Evolutionary conservation across 2,113 vertebrate species (phyloP).

Genomic region (Hypanus sabinus): DNA sequence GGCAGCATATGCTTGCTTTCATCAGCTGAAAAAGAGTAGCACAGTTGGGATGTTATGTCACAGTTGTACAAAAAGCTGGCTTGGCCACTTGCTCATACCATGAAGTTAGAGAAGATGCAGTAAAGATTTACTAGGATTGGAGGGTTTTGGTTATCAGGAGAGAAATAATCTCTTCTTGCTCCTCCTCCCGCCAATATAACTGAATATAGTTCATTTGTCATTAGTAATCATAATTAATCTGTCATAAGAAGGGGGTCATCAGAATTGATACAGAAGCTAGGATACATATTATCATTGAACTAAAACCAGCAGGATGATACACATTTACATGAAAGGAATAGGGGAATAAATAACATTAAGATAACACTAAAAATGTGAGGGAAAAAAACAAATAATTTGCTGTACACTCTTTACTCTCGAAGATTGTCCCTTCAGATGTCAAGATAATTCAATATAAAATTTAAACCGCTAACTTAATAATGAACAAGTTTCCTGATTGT

Average conservation of each 20-base stretch:
- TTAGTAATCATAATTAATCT: too few species aligned
- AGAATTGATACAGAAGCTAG: background rate
- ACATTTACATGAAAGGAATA: background rate
- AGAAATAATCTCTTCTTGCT: background rate
- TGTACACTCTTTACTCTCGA: background rate
- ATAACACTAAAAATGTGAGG: background rate
- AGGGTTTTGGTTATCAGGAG: too few species aligned
- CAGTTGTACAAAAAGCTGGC: too few species aligned
- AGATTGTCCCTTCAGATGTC: background rate
- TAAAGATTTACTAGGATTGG: too few species aligned
- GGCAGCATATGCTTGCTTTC: too few species aligned
- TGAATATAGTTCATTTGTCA: background rate
- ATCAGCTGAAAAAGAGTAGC: too few species aligned
- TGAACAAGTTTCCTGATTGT: background rate
- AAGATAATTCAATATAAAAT: background rate
- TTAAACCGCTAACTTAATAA: background rate
- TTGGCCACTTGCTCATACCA: too few species aligned
- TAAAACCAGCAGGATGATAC: background rate
- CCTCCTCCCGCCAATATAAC: background rate
- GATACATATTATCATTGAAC: background rate
- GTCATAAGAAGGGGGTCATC: background rate
- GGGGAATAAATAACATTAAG: background rate
- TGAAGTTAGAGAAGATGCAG: too few species aligned
- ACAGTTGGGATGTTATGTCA: too few species aligned
- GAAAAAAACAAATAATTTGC: background rate